Conservation (phyloP, 1,140 invertebrate species). For the Plectrocnemia conspersa region DNA sequence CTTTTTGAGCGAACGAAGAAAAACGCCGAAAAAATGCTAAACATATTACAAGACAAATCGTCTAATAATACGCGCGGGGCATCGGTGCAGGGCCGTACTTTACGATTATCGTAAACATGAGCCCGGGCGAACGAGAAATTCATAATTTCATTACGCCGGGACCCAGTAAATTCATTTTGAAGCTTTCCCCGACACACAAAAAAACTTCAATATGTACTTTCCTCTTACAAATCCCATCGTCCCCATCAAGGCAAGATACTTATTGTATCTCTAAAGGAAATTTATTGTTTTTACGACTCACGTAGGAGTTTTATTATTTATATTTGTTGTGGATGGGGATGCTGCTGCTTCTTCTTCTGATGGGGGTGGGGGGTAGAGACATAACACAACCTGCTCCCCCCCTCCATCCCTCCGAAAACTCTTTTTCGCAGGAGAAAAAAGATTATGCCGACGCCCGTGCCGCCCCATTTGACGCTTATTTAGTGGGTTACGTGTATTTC, state of each 20-base stretch:
- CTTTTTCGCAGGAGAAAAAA: too few relatives aligned
- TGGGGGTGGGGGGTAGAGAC: too few relatives aligned
- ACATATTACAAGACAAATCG: too few relatives aligned
- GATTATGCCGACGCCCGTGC: too few relatives aligned
- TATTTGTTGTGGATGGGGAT: conserved; percentile 35
- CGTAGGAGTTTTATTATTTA: conserved; percentile 37
- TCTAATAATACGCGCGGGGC: too few relatives aligned
- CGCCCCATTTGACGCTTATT: too few relatives aligned
- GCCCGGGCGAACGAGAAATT: conserved; percentile 9
- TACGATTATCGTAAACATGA: conserved; percentile 22
- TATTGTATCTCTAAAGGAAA: conserved; percentile 37
- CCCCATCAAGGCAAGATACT: conserved; percentile 34
- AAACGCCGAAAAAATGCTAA: too few relatives aligned
- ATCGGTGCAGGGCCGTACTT: conserved; percentile 13
- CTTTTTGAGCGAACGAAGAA: too few relatives aligned
- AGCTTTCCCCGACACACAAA: conserved; percentile 16
- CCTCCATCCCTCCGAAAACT: too few relatives aligned
- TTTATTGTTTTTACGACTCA: conserved; percentile 36
- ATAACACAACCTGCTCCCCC: too few relatives aligned
- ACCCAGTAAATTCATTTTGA: conserved; percentile 33
- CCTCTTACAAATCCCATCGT: conserved; percentile 34
- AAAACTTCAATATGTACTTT: conserved; percentile 36
- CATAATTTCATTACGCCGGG: conserved; percentile 33
- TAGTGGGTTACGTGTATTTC: too few relatives aligned
- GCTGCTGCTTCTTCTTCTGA: too few relatives aligned